Base-by-base conservation (phyloP, 2,113 vertebrate genomes). In the Passer montanus region DNA sequence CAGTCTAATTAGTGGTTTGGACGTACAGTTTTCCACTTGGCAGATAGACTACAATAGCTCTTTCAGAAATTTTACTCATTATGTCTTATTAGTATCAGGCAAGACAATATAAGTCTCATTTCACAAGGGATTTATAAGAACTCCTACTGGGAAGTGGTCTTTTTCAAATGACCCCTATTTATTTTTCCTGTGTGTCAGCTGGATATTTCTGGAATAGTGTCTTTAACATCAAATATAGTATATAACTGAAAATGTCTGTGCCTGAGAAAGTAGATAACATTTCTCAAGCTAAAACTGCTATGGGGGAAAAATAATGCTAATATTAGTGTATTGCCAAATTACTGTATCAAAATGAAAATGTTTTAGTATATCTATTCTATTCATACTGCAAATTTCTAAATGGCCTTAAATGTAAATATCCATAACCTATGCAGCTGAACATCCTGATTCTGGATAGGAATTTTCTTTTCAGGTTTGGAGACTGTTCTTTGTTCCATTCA, bases 81-180 rank as follows among this genome's bases (percentile, higher is more conserved):
- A 95, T 68, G 18, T 55, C 89, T 91, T 92, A 93, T 94, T 97
- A 94, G 84, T 91, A 96, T 93, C 90, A 95, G 46, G 78, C 37
- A 91, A 84, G 92, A 90, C 82, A 89, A 59, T 62, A 94, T 77
- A 93, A 89, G 89, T 87, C 81, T 84, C 31, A 91, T 59, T 93
- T 94, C 80, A 77, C 15, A 66, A 87, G 62, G 63, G 73, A 72
- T 88, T 96, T 94, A 95, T 90, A 96, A 77, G 68, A 74, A 67
- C 33, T 63, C 88, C 87, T 86, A 31, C 68, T 70, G 84, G 46
- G 73, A 87, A 94, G 58, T 58, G 31, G 63, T 58, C 39, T 83
- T 89, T 96, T 84, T 56, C 85, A 95, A 95, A 56, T 69, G 73
- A 89, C 73, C 69, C 21, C 6, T 79, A 13, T 22, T 72, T 49